These are phyloP conservation scores for Willisornis vidua DNA, from an alignment of 2,113 vertebrate species.

Conservation along the genomic window DNA sequence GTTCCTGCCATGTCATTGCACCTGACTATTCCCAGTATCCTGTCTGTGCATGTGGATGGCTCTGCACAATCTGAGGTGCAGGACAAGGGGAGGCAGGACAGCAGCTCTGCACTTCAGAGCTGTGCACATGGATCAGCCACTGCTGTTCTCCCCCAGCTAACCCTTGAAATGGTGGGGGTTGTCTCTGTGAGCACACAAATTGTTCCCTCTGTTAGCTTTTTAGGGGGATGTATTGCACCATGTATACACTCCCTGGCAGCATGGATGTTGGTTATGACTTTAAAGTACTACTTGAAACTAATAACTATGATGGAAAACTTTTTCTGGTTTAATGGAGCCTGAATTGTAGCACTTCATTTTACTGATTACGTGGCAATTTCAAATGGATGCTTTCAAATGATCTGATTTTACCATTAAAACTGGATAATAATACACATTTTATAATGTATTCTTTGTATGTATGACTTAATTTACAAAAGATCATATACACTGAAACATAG, in stretches of 20 bases:
- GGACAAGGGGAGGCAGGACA: fast-evolving
- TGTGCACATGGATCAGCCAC: not conserved
- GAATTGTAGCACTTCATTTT: not conserved
- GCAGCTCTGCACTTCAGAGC: fast-evolving
- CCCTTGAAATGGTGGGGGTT: not conserved
- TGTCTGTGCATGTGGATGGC: fast-evolving
- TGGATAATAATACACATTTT: not conserved
- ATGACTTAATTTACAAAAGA: not conserved
- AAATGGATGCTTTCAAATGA: not conserved
- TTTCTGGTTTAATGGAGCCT: not conserved
- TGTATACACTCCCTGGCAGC: not conserved
- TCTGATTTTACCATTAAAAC: not conserved
- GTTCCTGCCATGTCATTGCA: not conserved
- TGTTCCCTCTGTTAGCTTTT: not conserved
- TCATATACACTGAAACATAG: not conserved
- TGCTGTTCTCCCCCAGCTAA: not conserved
- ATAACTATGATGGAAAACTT: not conserved
- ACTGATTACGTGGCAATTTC: not conserved
- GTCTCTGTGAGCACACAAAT: not conserved
- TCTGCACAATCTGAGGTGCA: fast-evolving
- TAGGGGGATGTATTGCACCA: not conserved
- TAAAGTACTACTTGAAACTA: not conserved
- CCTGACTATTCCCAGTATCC: fast-evolving
- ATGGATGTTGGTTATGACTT: not conserved
- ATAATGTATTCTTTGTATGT: not conserved